These are phyloP conservation scores for Drosophila tripunctata DNA, from an alignment of 2,888 invertebrate genomes.

Conservation along the genomic window DNA sequence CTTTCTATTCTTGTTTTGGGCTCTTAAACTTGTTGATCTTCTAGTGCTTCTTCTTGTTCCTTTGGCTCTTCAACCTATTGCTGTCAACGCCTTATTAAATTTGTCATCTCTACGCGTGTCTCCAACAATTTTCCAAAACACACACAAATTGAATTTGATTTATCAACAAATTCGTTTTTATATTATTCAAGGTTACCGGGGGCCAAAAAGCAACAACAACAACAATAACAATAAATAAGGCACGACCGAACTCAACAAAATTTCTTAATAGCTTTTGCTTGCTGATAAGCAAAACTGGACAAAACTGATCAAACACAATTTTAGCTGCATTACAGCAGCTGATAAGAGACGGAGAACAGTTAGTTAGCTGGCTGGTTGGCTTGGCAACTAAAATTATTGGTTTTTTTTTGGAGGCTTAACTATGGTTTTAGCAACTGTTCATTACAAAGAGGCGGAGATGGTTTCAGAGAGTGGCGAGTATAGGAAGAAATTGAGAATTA, in stretches of 20 bases:
- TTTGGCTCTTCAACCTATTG: constrained; percentile 24
- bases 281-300: constrained; percentile 50
- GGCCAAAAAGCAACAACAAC: constrained; percentile 35
- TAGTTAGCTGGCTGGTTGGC: constrained; percentile 20
- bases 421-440: background rate
- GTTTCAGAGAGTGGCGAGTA: background rate
- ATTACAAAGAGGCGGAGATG: background rate
- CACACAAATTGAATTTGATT: constrained; percentile 20
- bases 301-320: constrained; percentile 17
- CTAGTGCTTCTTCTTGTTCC: background rate
- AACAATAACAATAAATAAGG: constrained; percentile 20
- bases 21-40: constrained; percentile 1
- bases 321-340: constrained; percentile 33
- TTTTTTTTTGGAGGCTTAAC: background rate
- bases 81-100: constrained; percentile 12
- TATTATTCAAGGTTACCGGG: constrained; percentile 69
- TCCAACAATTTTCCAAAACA: constrained; percentile 19
- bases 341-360: constrained; percentile 40
- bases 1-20: background rate
- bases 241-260: constrained; percentile 34
- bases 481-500: background rate
- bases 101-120: constrained; percentile 61
- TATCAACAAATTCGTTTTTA: constrained; percentile 46
- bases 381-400: constrained; percentile 43
- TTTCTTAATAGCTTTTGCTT: constrained; percentile 34